Conservation (phyloP, 2,888 invertebrate species). For the Cantharis nigra region DNA sequence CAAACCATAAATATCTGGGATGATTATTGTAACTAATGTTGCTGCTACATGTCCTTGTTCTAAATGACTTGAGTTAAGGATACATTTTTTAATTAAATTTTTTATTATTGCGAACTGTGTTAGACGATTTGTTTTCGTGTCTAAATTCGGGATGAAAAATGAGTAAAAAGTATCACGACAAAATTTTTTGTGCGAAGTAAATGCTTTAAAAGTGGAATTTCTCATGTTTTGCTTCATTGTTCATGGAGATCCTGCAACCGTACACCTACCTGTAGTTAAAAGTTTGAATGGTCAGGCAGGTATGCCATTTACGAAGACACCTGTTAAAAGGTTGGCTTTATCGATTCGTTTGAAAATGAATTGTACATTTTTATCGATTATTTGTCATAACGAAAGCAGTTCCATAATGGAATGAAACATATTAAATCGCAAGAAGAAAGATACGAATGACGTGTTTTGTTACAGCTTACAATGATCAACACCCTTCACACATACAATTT, state of each 20-base stretch:
- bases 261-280: neutral
- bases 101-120: neutral
- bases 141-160: neutral
- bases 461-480: constrained; percentile 11
- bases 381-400: neutral
- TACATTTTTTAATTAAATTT: neutral
- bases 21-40: neutral
- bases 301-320: neutral
- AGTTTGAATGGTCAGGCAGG: neutral
- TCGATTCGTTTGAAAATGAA: neutral
- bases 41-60: neutral
- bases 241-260: neutral
- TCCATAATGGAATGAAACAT: neutral
- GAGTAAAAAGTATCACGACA: neutral
- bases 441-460: neutral
- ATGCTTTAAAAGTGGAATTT: neutral
- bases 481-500: constrained; percentile 25
- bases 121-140: neutral
- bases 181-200: neutral
- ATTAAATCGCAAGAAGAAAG: neutral
- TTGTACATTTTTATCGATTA: neutral
- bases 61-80: neutral
- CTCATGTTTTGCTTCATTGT: neutral
- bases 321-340: neutral
- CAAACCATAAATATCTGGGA: neutral